phyloP scores from a whole-genome alignment of 2,888 invertebrate genomes.

The Bombyx huttoni region DNA sequence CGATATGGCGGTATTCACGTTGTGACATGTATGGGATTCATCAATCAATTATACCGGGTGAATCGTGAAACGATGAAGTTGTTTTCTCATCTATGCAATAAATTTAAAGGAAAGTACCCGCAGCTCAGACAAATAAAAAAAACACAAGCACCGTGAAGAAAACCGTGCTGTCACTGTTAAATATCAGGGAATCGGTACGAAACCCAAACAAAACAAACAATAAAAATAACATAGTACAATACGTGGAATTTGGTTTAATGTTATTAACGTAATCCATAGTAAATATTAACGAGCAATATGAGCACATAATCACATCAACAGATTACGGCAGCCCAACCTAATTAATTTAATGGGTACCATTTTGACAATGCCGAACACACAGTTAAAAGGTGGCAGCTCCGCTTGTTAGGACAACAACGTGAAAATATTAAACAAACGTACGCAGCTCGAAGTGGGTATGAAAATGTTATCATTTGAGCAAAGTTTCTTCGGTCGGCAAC shows the following conservation, averaged over 20 bases:
- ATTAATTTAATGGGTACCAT: neutral
- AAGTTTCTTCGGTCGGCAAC: slow-evolving; percentile 17
- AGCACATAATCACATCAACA: neutral
- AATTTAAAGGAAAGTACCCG: too few species aligned
- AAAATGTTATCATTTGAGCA: slow-evolving; percentile 34
- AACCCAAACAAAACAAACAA: neutral
- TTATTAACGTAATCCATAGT: neutral
- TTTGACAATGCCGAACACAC: neutral
- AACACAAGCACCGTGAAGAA: too few species aligned
- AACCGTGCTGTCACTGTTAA: neutral
- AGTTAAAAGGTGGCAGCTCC: neutral
- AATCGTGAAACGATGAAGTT: too few species aligned
- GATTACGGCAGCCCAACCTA: neutral
- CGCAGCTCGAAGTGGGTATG: slow-evolving; percentile 19
- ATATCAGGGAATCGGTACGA: neutral
- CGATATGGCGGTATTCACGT: too few species aligned
- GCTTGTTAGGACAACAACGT: slow-evolving; percentile 7
- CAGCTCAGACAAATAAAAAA: too few species aligned
- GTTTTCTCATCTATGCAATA: too few species aligned
- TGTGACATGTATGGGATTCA: too few species aligned
- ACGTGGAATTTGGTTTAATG: neutral
- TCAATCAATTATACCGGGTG: too few species aligned
- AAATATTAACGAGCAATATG: neutral
- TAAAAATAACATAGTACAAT: neutral
- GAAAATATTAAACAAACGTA: slow-evolving; percentile 22